phyloP scores from a whole-genome alignment of 1,140 invertebrate species.

The Drosophila leontia region DNA sequence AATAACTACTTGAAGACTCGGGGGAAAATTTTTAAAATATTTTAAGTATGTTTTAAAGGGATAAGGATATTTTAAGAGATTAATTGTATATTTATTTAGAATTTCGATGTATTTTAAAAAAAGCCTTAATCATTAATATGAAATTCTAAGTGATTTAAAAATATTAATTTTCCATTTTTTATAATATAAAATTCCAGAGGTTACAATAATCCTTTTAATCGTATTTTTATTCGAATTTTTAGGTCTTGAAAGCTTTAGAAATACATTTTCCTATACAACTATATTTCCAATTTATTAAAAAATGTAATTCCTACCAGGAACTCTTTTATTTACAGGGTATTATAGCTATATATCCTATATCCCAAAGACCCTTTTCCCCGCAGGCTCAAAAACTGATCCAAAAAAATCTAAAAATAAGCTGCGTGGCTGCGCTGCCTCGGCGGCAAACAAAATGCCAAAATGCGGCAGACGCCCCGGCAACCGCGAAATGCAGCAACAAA shows the following conservation, averaged over 20 bases:
- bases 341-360: constrained; percentile 1
- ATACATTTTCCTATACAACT: not conserved
- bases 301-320: not conserved
- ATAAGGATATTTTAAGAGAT: not conserved
- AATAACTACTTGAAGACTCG: no score
- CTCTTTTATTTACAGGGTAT: not conserved
- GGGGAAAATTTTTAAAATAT: not conserved
- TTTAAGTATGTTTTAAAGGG: not conserved
- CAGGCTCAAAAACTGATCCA: constrained; percentile 42
- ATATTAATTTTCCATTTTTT: no score
- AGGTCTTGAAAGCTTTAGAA: not conserved
- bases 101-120: no score
- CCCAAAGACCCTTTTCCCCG: constrained; percentile 10
- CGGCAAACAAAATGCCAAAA: constrained; percentile 70
- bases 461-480: constrained; percentile 69
- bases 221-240: not conserved
- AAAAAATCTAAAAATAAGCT: constrained; percentile 69
- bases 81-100: no score
- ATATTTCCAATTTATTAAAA: not conserved
- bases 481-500: constrained; percentile 38
- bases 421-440: constrained; percentile 33
- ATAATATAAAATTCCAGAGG: not conserved
- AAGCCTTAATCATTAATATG: no score
- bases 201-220: not conserved
- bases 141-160: no score